Evolutionary conservation across 2,113 vertebrate species (phyloP).

Genomic region (Misgurnus mizolepis): DNA sequence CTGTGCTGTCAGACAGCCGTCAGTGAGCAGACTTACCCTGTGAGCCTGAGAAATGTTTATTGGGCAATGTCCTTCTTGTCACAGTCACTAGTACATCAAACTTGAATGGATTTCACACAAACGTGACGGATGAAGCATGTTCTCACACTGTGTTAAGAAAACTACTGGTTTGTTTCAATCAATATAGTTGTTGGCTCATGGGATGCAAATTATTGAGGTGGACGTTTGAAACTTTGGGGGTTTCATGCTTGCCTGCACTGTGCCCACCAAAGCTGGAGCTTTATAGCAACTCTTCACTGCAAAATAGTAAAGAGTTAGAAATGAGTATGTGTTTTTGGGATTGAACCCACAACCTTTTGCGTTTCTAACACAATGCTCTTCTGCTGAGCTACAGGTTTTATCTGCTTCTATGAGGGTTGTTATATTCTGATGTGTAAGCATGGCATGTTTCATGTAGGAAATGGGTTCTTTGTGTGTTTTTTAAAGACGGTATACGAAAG

Average conservation of each 20-base stretch:
- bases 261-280: too few species aligned
- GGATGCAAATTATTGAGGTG: not conserved
- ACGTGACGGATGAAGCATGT: conserved; percentile 22
- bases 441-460: not conserved
- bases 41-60: conserved; percentile 2
- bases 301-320: too few species aligned
- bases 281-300: too few species aligned
- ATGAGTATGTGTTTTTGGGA: too few species aligned
- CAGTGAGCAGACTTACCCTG: not conserved
- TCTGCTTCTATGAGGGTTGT: too few species aligned
- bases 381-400: too few species aligned
- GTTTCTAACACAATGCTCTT: too few species aligned
- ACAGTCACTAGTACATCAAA: conserved; percentile 3
- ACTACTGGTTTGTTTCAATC: not conserved
- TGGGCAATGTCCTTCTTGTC: conserved; percentile 3
- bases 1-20: not conserved
- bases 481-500: not conserved
- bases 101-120: not conserved
- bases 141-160: not conserved
- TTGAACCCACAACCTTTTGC: too few species aligned
- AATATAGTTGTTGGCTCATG: not conserved
- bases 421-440: not conserved
- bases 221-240: not conserved
- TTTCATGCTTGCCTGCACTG: too few species aligned
- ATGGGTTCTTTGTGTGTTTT: not conserved